Percentiles rank a stretch among this genome's conserved stretches.
Evolutionary conservation across 2,113 vertebrate species (phyloP).

Genomic region (Lagopus muta): DNA sequence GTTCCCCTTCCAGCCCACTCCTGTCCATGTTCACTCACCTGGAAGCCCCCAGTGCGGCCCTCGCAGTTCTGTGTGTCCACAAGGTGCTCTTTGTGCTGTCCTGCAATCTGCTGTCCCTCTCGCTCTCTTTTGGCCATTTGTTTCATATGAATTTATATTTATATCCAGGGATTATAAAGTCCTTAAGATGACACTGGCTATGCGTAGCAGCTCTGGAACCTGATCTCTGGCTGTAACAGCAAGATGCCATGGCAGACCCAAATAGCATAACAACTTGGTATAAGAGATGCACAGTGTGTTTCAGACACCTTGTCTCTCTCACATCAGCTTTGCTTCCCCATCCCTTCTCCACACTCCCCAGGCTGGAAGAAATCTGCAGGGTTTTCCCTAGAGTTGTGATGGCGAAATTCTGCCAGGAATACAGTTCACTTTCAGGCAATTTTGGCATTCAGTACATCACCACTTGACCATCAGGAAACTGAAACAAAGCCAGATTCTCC

Average conservation of each 20-base stretch:
- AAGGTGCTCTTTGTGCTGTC: neutral
- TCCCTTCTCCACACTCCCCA: rapidly evolving
- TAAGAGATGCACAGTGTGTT: neutral
- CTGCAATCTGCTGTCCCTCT: neutral
- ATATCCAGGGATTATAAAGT: neutral
- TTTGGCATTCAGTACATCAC: neutral
- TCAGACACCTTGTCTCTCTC: neutral
- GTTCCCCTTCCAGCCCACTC: neutral
- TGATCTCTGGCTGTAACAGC: neutral
- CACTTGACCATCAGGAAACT: neutral
- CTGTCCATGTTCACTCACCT: neutral
- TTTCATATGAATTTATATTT: neutral
- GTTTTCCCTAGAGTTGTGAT: neutral
- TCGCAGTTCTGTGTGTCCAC: rapidly evolving
- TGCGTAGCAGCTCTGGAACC: neutral
- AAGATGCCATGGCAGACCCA: neutral
- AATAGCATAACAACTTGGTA: neutral
- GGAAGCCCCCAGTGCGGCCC: neutral
- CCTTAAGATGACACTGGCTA: neutral
- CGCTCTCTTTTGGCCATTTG: neutral
- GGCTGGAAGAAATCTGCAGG: neutral
- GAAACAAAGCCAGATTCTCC: neutral
- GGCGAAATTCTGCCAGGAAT: neutral
- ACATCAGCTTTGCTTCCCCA: neutral
- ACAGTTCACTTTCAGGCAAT: neutral